A percentile compares a stretch with the other conserved stretches of the same genome.
Evolutionary conservation across 2,113 vertebrate species (phyloP).

Genomic region (Aptenodytes patagonicus): DNA sequence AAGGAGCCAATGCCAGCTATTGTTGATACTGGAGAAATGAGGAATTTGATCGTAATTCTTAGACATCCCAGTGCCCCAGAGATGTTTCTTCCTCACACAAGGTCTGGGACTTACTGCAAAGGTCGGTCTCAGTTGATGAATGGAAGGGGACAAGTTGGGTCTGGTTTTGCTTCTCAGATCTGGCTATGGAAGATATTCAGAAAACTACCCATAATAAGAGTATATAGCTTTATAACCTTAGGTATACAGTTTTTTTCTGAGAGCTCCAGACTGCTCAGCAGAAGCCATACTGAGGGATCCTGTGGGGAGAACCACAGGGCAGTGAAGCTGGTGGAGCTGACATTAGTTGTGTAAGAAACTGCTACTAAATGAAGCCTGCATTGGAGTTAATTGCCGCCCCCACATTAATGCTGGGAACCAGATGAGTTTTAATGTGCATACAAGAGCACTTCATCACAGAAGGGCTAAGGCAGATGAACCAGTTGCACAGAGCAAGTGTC

Average conservation of each 20-base stretch:
- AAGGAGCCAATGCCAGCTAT: neutral
- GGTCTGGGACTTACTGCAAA: neutral
- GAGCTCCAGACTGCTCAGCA: neutral
- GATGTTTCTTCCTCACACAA: neutral
- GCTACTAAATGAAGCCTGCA: conserved; percentile 14
- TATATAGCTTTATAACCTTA: neutral
- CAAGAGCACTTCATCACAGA: conserved; percentile 25
- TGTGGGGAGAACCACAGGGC: neutral
- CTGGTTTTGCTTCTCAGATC: neutral
- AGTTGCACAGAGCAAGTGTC: conserved; percentile 39
- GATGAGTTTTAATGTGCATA: conserved; percentile 34
- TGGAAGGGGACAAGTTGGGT: neutral
- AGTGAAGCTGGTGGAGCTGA: neutral
- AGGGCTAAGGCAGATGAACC: conserved; percentile 29
- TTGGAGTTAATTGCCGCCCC: conserved; percentile 33
- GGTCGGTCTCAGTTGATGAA: neutral
- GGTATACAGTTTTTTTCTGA: neutral
- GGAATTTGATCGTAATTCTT: conserved; percentile 3
- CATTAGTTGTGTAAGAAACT: neutral
- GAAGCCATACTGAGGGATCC: neutral
- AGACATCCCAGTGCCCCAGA: neutral
- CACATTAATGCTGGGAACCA: neutral
- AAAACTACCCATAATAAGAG: neutral
- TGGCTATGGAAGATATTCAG: neutral
- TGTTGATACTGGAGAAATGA: neutral